Percentiles rank a stretch among this genome's conserved stretches.
Evolutionary conservation across 1,140 invertebrate genomes (phyloP).

Genomic region (Drosophila sucinea): DNA sequence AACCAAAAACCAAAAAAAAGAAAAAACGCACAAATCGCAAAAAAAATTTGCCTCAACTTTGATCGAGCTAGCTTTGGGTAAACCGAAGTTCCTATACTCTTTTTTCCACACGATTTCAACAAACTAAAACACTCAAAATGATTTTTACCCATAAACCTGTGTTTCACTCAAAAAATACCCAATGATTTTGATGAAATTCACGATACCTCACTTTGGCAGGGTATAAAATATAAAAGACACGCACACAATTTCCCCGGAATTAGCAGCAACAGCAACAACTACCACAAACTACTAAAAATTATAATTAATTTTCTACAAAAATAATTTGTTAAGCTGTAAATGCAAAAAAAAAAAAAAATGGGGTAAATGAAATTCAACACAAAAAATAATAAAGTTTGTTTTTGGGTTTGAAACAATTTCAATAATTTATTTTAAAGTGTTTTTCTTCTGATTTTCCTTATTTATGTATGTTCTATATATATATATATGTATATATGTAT

Average conservation of each 20-base stretch:
- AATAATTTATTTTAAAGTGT: slow-evolving; percentile 59
- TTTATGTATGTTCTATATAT: neutral
- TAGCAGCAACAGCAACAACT: slow-evolving; percentile 31
- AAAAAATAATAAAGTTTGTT: slow-evolving; percentile 17
- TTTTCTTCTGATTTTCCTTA: slow-evolving; percentile 31
- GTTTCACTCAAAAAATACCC: no score
- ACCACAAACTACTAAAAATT: slow-evolving; percentile 30
- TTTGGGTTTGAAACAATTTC: slow-evolving; percentile 64
- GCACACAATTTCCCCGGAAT: slow-evolving; percentile 72
- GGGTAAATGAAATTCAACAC: slow-evolving; percentile 24
- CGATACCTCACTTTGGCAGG: neutral
- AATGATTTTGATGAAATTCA: no score
- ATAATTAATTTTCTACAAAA: slow-evolving; percentile 25
- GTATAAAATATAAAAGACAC: slow-evolving; percentile 58
- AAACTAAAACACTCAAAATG: no score
- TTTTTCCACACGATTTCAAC: no score
- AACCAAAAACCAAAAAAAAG: neutral
- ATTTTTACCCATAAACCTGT: no score
- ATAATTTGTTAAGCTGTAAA: no score
- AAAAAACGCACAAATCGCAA: neutral
- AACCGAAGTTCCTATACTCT: no score
- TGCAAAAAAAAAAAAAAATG: slow-evolving; percentile 14
- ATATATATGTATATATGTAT: neutral
- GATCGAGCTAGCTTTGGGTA: no score
- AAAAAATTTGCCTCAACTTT: no score